These are phyloP conservation scores for Drosophila pseudoobscura DNA, from an alignment of 1,140 invertebrate species.

Conservation along the genomic window DNA sequence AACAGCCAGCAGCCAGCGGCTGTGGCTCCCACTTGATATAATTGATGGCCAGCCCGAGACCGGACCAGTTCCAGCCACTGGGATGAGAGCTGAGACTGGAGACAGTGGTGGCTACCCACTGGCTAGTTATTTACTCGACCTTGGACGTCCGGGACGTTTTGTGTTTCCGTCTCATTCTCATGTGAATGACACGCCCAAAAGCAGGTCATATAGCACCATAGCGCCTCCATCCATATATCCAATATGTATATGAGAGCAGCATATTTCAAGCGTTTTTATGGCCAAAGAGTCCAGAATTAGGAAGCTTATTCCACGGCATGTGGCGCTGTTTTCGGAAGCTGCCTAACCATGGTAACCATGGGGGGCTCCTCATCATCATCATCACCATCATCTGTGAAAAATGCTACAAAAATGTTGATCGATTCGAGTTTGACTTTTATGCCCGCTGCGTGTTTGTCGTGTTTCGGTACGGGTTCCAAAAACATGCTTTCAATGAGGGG, in stretches of 20 bases:
- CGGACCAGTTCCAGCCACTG: background rate
- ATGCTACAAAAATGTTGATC: constrained; percentile 54
- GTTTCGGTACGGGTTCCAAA: too few species aligned
- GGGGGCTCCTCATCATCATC: constrained; percentile 18
- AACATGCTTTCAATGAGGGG: background rate
- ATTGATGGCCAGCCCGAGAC: constrained; percentile 59
- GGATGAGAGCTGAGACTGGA: background rate
- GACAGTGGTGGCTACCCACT: constrained; percentile 31
- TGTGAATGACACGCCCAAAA: constrained; percentile 44
- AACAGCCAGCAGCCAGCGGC: constrained; percentile 1
- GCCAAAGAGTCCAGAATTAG: constrained; percentile 16
- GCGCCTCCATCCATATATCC: constrained; percentile 28
- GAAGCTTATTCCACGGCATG: constrained; percentile 9
- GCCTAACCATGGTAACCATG: constrained; percentile 28
- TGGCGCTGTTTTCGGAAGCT: constrained; percentile 63
- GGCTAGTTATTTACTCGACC: constrained; percentile 56
- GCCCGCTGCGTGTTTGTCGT: constrained; percentile 28
- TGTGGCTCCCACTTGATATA: constrained; percentile 62
- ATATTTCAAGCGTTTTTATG: constrained; percentile 73
- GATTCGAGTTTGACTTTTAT: constrained; percentile 62
- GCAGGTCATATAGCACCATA: constrained; percentile 21
- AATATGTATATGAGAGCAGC: constrained; percentile 62
- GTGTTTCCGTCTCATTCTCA: constrained; percentile 34
- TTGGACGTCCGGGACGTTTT: constrained; percentile 4
- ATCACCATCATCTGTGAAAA: constrained; percentile 37